Base-by-base conservation (phyloP, 2,888 invertebrate species). In the Phragmatobia fuliginosa region DNA sequence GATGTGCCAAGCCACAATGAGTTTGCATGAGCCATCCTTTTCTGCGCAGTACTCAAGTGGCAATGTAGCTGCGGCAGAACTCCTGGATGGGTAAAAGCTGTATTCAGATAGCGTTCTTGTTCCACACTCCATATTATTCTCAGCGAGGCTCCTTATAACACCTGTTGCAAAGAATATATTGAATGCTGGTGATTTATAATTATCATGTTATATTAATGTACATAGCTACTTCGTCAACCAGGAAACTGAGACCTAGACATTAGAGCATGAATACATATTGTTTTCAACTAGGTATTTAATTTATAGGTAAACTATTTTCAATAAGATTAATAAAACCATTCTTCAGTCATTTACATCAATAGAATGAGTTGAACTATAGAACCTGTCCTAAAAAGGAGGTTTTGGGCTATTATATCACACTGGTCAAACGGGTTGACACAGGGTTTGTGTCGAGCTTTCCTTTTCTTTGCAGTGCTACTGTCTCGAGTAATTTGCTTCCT, bases 1-100 rank as follows among this genome's bases (percentile, higher is more conserved):
- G 38, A 94, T 78, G 68, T 94, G 93, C 94, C 94, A 94, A 0
- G 92, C 94, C 0, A 92, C 85, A 2, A 91, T 86, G 2, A 94
- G 86, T 75, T 88, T 92, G 80, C 94, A 94, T 2, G 91, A 84
- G 2, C 91, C 91, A 56, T 90, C 90, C 10, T 75, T 82, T 25
- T 92, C 91, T 1, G 84, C 78, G 82, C 94, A 94, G 81, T 94
- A 94, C 70, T 94, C 94, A 14, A 91, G 75, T 0, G 94, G 92
- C 2, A 94, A 74, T 0, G 74, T 28, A 14, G 76, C 67, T 0
- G 80, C 74, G 16, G 79, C 67, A 14, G 83, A 77, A 58, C 85
- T 85, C 68, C 78, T 87, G 41, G 87, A 81, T 1, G 94, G 94
- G 77, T 92, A 94, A 79, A 88, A 94, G 14, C 85, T 88, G 76